A percentile compares a stretch with the other conserved stretches of the same genome.
Evolutionary conservation across 2,888 invertebrate genomes (phyloP).

Genomic region (Eubasilissa splendida): DNA sequence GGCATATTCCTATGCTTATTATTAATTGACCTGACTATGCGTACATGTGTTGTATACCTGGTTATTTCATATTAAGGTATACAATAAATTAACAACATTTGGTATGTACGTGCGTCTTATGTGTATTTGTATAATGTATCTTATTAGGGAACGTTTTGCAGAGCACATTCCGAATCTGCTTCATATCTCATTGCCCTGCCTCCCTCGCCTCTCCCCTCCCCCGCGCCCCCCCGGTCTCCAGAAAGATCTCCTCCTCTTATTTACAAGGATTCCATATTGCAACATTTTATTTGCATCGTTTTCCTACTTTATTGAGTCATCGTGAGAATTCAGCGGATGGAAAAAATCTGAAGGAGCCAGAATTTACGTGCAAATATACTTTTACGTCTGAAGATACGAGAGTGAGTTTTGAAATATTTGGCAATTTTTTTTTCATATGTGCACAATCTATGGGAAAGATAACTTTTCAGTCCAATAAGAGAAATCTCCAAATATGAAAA

Average conservation of each 20-base stretch:
- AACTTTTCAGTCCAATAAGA: neutral
- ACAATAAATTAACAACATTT: no score
- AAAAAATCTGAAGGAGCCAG: slow-evolving; percentile 35
- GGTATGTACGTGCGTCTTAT: no score
- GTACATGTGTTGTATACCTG: no score
- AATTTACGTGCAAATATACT: slow-evolving; percentile 29
- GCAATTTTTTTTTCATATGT: slow-evolving; percentile 17
- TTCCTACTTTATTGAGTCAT: slow-evolving; percentile 37
- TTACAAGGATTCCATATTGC: slow-evolving; percentile 39
- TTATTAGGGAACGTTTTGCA: neutral
- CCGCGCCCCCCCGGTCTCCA: no score
- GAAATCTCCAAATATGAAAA: no score
- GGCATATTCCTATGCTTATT: no score
- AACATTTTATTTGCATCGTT: slow-evolving; percentile 39
- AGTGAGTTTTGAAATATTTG: slow-evolving; percentile 33
- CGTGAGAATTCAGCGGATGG: slow-evolving; percentile 18
- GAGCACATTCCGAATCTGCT: neutral
- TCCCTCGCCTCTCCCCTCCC: neutral
- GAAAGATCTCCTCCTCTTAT: slow-evolving; percentile 12
- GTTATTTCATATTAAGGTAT: no score
- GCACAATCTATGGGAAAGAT: slow-evolving; percentile 11
- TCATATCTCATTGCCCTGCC: slow-evolving; percentile 3
- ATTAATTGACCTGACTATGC: no score
- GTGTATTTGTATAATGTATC: no score
- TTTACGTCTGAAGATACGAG: slow-evolving; percentile 26